phyloP scores from a whole-genome alignment of 35 echinoderm and acorn worm species.

The Amphiura filiformis region DNA sequence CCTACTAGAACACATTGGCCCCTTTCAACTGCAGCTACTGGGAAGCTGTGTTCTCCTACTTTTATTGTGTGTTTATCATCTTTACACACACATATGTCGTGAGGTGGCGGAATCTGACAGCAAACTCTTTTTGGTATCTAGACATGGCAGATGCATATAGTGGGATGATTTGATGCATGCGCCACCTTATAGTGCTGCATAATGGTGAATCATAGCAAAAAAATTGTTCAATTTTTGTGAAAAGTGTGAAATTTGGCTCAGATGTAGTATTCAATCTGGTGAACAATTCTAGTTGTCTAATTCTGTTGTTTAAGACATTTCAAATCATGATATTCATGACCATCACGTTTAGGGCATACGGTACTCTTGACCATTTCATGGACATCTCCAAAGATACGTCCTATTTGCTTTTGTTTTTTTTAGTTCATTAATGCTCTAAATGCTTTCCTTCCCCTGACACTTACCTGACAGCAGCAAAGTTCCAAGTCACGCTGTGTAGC shows the following conservation, averaged over 20 bases:
- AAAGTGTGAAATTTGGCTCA: too few species aligned
- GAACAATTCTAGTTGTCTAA: too few species aligned
- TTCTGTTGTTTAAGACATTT: background rate
- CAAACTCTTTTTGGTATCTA: constrained; percentile 51
- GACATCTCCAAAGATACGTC: background rate
- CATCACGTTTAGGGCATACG: background rate
- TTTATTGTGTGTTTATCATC: constrained; percentile 73
- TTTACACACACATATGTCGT: constrained; percentile 39
- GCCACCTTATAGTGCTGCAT: background rate
- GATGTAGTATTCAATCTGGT: too few species aligned
- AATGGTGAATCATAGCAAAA: too few species aligned
- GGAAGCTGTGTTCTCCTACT: constrained; percentile 55
- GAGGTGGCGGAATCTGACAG: constrained; percentile 27
- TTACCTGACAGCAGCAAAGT: too few species aligned
- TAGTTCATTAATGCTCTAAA: too few species aligned
- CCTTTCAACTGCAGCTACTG: constrained; percentile 58
- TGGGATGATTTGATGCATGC: background rate
- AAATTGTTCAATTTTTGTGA: too few species aligned
- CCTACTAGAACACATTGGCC: constrained; percentile 47
- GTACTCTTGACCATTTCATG: background rate
- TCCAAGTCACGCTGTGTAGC: too few species aligned
- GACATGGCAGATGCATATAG: constrained; percentile 6
- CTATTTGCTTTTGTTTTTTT: background rate
- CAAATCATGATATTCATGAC: background rate
- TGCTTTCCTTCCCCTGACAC: too few species aligned